phyloP scores from a whole-genome alignment of 2,113 vertebrate species.

The Oenanthe oenanthe region DNA sequence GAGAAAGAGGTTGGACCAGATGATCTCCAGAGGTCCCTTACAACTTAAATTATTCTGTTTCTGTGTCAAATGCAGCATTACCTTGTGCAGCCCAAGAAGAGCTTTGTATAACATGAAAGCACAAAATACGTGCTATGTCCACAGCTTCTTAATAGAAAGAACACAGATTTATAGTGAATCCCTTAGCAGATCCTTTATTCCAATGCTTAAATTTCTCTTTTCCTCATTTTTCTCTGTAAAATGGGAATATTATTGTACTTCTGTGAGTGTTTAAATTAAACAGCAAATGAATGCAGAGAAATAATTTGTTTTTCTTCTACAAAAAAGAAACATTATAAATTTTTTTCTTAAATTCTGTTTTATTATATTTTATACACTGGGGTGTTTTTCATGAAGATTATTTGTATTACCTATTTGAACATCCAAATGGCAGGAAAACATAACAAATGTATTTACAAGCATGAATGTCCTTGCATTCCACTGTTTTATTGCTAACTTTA shows the following conservation, averaged over 20 bases:
- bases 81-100: constrained; percentile 43
- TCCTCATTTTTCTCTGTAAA: neutral
- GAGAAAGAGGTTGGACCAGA: constrained; percentile 35
- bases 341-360: neutral
- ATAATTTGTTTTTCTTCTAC: neutral
- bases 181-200: constrained; percentile 7
- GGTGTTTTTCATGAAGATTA: neutral
- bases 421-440: neutral
- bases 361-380: neutral
- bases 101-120: constrained; percentile 57
- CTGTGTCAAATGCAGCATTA: constrained; percentile 62
- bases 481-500: neutral
- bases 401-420: neutral
- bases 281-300: neutral
- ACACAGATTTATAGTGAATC: neutral
- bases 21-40: constrained; percentile 60
- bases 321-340: neutral
- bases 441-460: neutral
- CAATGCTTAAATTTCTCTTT: neutral
- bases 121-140: constrained; percentile 27
- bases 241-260: neutral
- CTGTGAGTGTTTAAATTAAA: neutral
- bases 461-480: neutral
- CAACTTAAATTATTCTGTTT: constrained; percentile 65
- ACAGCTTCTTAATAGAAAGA: constrained; percentile 34